phyloP scores from a whole-genome alignment of 37 sponge, comb jelly and placozoan species.

The Amphimedon queenslandica region DNA sequence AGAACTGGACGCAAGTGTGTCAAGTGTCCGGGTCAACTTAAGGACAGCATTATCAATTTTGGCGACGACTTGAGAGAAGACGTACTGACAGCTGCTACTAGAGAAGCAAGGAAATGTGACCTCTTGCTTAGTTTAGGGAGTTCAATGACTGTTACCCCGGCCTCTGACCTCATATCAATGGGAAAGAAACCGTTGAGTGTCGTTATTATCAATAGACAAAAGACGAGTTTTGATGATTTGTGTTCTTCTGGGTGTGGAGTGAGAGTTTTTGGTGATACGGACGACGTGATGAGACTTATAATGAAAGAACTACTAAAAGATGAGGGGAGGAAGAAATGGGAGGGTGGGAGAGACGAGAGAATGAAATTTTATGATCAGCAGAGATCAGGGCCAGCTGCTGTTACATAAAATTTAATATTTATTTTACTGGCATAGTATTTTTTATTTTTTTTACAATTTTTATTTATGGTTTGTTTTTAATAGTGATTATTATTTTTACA shows the following conservation, averaged over 20 bases:
- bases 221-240: slow-evolving; percentile 52
- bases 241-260: slow-evolving; percentile 36
- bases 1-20: slow-evolving; percentile 64
- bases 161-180: slow-evolving; percentile 59
- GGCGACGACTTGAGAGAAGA: slow-evolving; percentile 57
- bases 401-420: too few species aligned
- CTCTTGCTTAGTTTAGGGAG: slow-evolving; percentile 63
- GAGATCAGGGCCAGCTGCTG: too few species aligned
- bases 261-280: slow-evolving; percentile 61
- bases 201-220: slow-evolving; percentile 72
- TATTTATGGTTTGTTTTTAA: too few species aligned
- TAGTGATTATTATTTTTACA: too few species aligned
- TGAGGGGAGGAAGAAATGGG: slow-evolving; percentile 35
- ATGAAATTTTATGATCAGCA: slow-evolving; percentile 15
- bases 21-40: slow-evolving; percentile 50
- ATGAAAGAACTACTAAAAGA: slow-evolving; percentile 39
- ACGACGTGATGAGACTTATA: slow-evolving; percentile 39
- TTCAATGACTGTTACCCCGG: slow-evolving; percentile 75
- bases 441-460: too few species aligned
- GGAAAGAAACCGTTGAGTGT: slow-evolving; percentile 37
- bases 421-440: too few species aligned
- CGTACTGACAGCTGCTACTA: slow-evolving; percentile 38
- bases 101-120: slow-evolving; percentile 40
- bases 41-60: slow-evolving; percentile 82
- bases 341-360: slow-evolving; percentile 18